phyloP scores from a whole-genome alignment of 2,888 invertebrate genomes.

The Tricholauxania praeusta region DNA sequence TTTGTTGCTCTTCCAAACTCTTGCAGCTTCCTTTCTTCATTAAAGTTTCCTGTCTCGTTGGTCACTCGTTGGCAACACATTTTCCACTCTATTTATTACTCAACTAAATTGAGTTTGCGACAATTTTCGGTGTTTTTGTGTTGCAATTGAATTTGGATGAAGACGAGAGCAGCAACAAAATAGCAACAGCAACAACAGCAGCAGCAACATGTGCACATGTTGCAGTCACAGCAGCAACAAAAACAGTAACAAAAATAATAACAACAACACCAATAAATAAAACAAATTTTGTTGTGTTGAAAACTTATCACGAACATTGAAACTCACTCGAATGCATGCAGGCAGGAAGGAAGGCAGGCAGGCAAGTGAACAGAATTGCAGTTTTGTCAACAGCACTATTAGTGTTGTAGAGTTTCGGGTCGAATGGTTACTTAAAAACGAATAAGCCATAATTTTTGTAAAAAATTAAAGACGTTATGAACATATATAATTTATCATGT shows the following conservation, averaged over 20 bases:
- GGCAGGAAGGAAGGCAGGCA: neutral
- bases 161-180: conserved; percentile 31
- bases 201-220: conserved; percentile 42
- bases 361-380: too few species aligned
- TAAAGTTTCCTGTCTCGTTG: conserved; percentile 10
- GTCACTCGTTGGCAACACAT: conserved; percentile 45
- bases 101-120: conserved; percentile 53
- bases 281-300: conserved; percentile 14
- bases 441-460: too few species aligned
- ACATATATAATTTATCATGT: too few species aligned
- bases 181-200: conserved; percentile 46
- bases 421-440: too few species aligned
- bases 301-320: conserved; percentile 6
- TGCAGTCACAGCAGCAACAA: conserved; percentile 29
- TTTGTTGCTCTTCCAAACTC: too few species aligned
- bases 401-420: too few species aligned
- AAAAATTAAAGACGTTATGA: too few species aligned
- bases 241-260: conserved; percentile 30
- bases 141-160: conserved; percentile 26
- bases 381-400: too few species aligned
- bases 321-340: conserved; percentile 4
- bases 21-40: neutral
- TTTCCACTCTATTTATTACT: conserved; percentile 55
- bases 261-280: conserved; percentile 13
- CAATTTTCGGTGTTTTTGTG: conserved; percentile 47